Evolutionary conservation across 1,140 invertebrate genomes (phyloP).

Genomic region (Panonychus citri): DNA sequence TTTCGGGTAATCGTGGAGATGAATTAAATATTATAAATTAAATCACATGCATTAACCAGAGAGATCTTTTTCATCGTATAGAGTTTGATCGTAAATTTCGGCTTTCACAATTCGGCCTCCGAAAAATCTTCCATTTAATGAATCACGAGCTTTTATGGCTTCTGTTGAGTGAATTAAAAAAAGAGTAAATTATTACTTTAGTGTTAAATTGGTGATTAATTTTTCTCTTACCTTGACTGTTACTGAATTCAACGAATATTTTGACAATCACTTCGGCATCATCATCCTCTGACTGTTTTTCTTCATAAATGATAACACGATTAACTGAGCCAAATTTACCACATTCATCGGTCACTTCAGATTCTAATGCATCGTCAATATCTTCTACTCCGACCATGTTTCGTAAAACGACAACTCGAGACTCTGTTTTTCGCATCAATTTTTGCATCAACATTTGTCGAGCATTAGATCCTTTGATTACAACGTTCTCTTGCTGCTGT

Average conservation of each 20-base stretch:
- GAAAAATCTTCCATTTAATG: slow-evolving; percentile 82
- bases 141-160: slow-evolving; percentile 57
- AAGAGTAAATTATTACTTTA: no score
- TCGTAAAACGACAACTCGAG: slow-evolving; percentile 62
- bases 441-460: slow-evolving; percentile 96
- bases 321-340: slow-evolving; percentile 51
- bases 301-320: slow-evolving; percentile 90
- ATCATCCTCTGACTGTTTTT: slow-evolving; percentile 73
- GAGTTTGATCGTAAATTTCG: slow-evolving; percentile 77
- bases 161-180: slow-evolving; percentile 34
- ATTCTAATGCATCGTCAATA: slow-evolving; percentile 82
- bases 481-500: slow-evolving; percentile 89
- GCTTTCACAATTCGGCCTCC: slow-evolving; percentile 75
- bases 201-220: slow-evolving; percentile 2
- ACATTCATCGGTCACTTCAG: slow-evolving; percentile 95
- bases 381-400: slow-evolving; percentile 93
- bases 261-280: slow-evolving; percentile 77
- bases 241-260: slow-evolving; percentile 85
- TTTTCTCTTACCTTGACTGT: slow-evolving; percentile 10
- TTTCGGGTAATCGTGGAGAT: neutral
- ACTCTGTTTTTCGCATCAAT: slow-evolving; percentile 71
- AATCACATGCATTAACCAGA: slow-evolving; percentile 61
- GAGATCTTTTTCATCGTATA: slow-evolving; percentile 88
- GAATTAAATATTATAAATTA: neutral
- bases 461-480: slow-evolving; percentile 88